Evolutionary conservation across 2,797 vertebrate species (phyloP).

Genomic region (Hipposideros larvatus): DNA sequence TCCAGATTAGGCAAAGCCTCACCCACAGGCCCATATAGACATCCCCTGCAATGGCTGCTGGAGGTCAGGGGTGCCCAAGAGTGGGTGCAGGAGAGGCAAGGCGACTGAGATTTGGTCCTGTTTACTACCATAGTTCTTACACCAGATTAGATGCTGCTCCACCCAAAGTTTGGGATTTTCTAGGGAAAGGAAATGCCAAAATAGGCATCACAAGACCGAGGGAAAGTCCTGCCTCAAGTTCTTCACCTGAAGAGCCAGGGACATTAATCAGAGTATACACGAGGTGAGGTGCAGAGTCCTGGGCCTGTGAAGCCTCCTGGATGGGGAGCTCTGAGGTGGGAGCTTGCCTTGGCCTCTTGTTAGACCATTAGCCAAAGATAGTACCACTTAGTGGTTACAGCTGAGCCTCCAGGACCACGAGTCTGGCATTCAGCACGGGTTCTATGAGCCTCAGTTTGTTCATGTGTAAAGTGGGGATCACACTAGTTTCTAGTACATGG

Average conservation of each 20-base stretch:
- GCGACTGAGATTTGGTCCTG: background rate
- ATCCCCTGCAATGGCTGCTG: background rate
- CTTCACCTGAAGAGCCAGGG: background rate
- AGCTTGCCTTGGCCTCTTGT: background rate
- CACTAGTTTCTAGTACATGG: background rate
- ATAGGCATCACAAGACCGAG: too few relatives aligned
- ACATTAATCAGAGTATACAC: background rate
- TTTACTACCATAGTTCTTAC: background rate
- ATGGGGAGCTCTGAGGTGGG: background rate
- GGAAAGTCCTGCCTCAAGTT: background rate
- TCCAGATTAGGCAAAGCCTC: background rate
- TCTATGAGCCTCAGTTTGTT: background rate
- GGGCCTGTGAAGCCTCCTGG: background rate
- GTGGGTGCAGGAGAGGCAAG: background rate
- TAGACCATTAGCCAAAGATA: background rate
- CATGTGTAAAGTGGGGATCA: background rate
- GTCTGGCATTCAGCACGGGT: background rate
- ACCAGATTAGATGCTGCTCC: background rate
- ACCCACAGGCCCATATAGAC: background rate
- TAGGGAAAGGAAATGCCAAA: constrained; percentile 15
- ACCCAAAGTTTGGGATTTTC: background rate
- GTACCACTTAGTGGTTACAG: background rate
- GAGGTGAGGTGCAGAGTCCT: background rate
- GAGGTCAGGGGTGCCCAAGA: background rate
- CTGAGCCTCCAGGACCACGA: background rate